A percentile compares a stretch with the other conserved stretches of the same genome.
Evolutionary conservation across 37 sponge, comb jelly and placozoan species (phyloP).

Genomic region (Crambe crambe): DNA sequence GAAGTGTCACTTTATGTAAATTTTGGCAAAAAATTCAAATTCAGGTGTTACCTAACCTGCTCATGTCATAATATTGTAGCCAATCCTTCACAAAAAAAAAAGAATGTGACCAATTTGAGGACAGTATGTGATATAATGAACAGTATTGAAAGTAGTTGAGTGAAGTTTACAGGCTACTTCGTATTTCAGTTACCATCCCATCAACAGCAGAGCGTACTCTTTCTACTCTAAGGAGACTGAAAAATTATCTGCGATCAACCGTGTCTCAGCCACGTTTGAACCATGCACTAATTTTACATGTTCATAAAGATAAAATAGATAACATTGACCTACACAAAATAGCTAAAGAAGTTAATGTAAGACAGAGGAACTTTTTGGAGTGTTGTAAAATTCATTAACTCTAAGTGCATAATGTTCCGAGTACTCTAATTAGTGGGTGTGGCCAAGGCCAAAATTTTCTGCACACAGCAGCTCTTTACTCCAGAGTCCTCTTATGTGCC

Average conservation of each 20-base stretch:
- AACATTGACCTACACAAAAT: no score
- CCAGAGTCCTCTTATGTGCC: no score
- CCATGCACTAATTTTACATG: no score
- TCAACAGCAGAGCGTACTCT: slow-evolving; percentile 56
- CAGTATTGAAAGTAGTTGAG: not conserved
- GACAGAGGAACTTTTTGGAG: no score
- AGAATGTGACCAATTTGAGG: slow-evolving; percentile 17
- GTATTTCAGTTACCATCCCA: slow-evolving; percentile 26
- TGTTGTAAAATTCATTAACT: no score
- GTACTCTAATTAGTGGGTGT: no score
- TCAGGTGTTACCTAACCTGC: slow-evolving; percentile 10
- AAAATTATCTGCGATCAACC: slow-evolving; percentile 33
- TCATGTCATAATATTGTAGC: not conserved
- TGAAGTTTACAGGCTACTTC: slow-evolving; percentile 32
- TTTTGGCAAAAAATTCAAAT: slow-evolving; percentile 3
- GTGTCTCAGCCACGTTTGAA: slow-evolving; percentile 31
- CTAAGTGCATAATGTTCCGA: no score
- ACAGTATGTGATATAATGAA: slow-evolving; percentile 2
- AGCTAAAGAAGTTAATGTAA: no score
- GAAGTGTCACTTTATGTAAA: slow-evolving; percentile 8
- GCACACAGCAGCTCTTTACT: no score
- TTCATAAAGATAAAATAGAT: no score
- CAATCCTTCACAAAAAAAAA: not conserved
- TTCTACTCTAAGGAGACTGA: slow-evolving; percentile 26
- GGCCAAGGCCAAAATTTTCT: no score